Evolutionary conservation across 2,888 invertebrate species (phyloP).

Genomic region (Cetonia aurata): DNA sequence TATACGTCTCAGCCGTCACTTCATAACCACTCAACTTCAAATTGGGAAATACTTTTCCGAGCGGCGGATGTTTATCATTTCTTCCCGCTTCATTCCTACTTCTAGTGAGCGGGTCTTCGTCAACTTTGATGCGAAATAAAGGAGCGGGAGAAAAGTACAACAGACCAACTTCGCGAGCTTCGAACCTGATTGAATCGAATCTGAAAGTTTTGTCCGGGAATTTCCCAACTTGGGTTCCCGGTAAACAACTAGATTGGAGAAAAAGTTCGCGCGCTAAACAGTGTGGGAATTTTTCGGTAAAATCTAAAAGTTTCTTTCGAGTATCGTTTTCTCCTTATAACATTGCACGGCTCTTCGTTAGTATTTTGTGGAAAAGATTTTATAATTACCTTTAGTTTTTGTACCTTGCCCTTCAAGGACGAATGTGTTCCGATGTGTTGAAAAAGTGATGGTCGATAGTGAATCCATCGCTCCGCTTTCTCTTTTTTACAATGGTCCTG

Average conservation of each 20-base stretch:
- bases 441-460: constrained; percentile 91
- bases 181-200: constrained; percentile 14
- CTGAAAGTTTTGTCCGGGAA: constrained; percentile 10
- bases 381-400: constrained; percentile 85
- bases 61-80: constrained; percentile 29
- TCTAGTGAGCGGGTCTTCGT: neutral
- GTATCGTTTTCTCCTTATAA: neutral
- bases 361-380: neutral
- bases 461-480: constrained; percentile 84
- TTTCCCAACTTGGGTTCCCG: constrained; percentile 8
- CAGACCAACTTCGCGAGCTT: neutral
- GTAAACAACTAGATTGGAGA: constrained; percentile 17
- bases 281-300: neutral
- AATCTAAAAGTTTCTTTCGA: neutral
- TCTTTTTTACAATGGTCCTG: constrained; percentile 87
- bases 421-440: constrained; percentile 97
- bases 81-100: neutral
- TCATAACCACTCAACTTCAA: constrained; percentile 14
- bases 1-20: constrained; percentile 24
- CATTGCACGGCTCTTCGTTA: neutral
- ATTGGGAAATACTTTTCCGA: constrained; percentile 20
- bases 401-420: constrained; percentile 95
- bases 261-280: constrained; percentile 10
- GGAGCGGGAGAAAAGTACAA: constrained; percentile 1
- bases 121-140: constrained; percentile 10